Base-by-base conservation (phyloP, 1,140 invertebrate species). In the Neotoxoptera formosana region DNA sequence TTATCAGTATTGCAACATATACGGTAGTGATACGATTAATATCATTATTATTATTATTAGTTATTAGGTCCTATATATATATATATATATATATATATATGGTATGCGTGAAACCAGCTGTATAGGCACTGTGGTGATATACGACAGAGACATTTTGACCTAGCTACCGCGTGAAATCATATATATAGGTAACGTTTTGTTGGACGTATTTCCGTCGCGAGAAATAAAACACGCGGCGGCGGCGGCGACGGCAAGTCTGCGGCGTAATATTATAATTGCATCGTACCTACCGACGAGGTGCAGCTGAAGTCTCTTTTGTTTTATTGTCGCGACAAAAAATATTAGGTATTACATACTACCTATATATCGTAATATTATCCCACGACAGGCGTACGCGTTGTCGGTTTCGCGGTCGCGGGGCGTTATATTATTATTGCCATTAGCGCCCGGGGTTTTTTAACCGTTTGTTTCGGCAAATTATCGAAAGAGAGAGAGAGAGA, bases 1-100 rank as follows among this genome's bases (percentile, higher is more conserved):
- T 89, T 89, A 89, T 89, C 87, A 53, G 48, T 51, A 88, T 53
- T 89, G 87, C 87, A 53, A 89, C 87, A 88, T 34, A 9, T n/a
- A 48, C 23, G 0, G n/a, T n/a, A n/a, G 30, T 88, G n/a, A 48
- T n/a, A 48, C 48, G 17, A 53, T 17, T 51, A 51, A 21, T 51
- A 53, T 53, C 21, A 7, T 53, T 53, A 53, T 53, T 17, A 23
- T 53, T 53, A 53, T 53, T 20, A 14, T 41, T 41, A 48, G 47
- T 48, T 48, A 48, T 9, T 48, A 48, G 7, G 14, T 48, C 3
- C 7, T 48, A 9, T 41, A 41, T 41, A 41, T 41, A 41, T 41
- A n/a, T n/a, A n/a, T n/a, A n/a, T n/a, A 53, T 53, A 53, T 7
- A n/a, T n/a, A n/a, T n/a, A n/a, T 53, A 53, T 53, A 53, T 21